Conservation (phyloP, 2,888 invertebrate species). For the Cephonodes hylas region DNA sequence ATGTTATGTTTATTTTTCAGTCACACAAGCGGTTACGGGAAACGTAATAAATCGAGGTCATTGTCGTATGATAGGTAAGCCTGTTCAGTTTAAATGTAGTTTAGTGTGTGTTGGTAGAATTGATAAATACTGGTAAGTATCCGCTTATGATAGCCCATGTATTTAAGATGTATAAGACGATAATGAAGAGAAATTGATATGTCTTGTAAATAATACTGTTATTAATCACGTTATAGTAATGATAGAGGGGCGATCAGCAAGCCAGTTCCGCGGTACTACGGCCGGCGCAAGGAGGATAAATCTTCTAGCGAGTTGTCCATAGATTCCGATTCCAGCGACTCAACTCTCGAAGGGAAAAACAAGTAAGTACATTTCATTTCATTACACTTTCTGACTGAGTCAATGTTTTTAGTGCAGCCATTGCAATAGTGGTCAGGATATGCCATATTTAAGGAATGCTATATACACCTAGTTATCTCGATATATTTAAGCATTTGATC, state of each 20-base stretch:
- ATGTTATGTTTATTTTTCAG: constrained; percentile 47
- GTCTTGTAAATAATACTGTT: background rate
- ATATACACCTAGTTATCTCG: too few species aligned
- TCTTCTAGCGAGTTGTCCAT: constrained; percentile 73
- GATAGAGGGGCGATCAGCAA: constrained; percentile 33
- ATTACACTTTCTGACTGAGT: background rate
- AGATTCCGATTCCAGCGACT: constrained; percentile 65
- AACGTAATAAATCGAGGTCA: constrained; percentile 70
- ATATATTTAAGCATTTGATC: too few species aligned
- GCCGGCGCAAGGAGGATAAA: constrained; percentile 67
- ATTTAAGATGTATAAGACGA: background rate
- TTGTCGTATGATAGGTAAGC: constrained; percentile 73
- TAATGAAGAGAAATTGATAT: background rate
- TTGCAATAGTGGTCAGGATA: too few species aligned
- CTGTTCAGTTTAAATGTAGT: constrained; percentile 34
- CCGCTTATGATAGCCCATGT: background rate
- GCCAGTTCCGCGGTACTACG: constrained; percentile 69
- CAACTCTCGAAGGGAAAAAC: constrained; percentile 47
- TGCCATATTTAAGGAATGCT: too few species aligned
- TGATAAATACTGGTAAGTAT: constrained; percentile 1
- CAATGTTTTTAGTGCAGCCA: background rate
- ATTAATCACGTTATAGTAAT: constrained; percentile 20
- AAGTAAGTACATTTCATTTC: constrained; percentile 45
- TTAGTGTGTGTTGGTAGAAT: constrained; percentile 14
- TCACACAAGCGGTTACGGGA: constrained; percentile 56